Evolutionary conservation across 2,797 vertebrate species (phyloP), one percentile per base, ranked within the genome.

Genomic region (Caiman crocodilus): DNA sequence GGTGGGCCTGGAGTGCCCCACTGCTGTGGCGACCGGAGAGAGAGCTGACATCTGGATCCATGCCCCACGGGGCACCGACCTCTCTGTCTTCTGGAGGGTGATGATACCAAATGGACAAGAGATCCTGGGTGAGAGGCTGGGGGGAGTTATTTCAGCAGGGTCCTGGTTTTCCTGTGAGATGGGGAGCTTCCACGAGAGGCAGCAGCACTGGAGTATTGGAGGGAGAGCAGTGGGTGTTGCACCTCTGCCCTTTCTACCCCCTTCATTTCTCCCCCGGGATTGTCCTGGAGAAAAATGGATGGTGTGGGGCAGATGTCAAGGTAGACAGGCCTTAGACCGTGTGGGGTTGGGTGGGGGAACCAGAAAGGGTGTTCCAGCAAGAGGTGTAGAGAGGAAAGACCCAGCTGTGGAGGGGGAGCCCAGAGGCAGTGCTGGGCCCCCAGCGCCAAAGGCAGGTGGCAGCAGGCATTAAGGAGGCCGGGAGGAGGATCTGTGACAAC

Each of bases 1-100:
- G 17, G 88, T 85, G 28, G 82, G 71, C 15, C 58, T 94, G 14
- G 69, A 86, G 35, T 94, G 90, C 61, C 91, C 93, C 15, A 8
- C 11, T 12, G 58, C 67, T 35, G 82, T 76, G n/a, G 74, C 74
- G 16, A 76, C 56, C 42, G 84, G 82, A 17, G 79, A 88, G 42
- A 88, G 23, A n/a, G 7, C 88, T 50, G 74, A 88, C 23, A 71
- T 90, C 58, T 90, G 88, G 88, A 55, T 92, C 58, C 35, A 76
- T 4, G 64, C 21, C 50, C 63, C 80, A 30, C 88, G 81, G 69
- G 93, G 90, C 16, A 94, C 88, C n/a, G 78, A 92, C 30, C 60
- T 94, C 10, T 81, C 42, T 10, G 75, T 69, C 30, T 75, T 90
- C 50, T 92, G 89, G 89, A 77, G 75, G 35, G 58, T 90, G 23